Evolutionary conservation across 2,113 vertebrate species (phyloP), one percentile per base, ranked within the genome.

Genomic region (Cephalopterus ornatus): DNA sequence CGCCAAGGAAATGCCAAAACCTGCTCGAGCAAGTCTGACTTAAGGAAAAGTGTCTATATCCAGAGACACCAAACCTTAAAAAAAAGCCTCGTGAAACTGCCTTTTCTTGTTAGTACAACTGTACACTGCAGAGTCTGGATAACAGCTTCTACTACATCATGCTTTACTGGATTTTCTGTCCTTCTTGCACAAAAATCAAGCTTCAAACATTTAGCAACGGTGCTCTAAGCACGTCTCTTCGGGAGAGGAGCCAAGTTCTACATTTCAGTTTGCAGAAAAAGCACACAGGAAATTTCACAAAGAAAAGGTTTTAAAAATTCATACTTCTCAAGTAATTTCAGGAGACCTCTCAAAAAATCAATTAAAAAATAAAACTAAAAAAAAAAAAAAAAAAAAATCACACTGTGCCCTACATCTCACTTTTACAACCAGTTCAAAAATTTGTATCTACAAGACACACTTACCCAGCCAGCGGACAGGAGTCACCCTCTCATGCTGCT

Each of bases 351-450:
- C 28, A 70, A 78, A 63, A 44, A 47, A 39, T 11, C 30, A 75
- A 75, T 37, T 26, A 0, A 4, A 11, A 35, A 41, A 35, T 37
- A n/a, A 11, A n/a, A 41, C 12, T 41, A 41, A 13, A 18, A 19
- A 14, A 15, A 22, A 18, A 30, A 18, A 8, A 4, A 10, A 17
- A 8, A 7, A 12, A 24, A 47, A 46, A 28, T 9, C 1, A 0
- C 22, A 8, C 24, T 46, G 27, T n/a, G 4, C 9, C 53, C 65
- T 1, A 0, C 11, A 42, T 27, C 14, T 91, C 62, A 35, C 14
- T 30, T 10, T 12, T 61, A 35, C 23, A 88, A 41, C 2, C 7
- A 56, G 46, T 2, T 55, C 2, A 42, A 30, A 47, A 30, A 20
- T 12, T 1, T 37, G 5, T 49, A 46, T 18, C 46, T 53, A 12